These are phyloP conservation scores for Seira sanloemensis DNA, from an alignment of 2,888 invertebrate genomes.

Conservation along the genomic window DNA sequence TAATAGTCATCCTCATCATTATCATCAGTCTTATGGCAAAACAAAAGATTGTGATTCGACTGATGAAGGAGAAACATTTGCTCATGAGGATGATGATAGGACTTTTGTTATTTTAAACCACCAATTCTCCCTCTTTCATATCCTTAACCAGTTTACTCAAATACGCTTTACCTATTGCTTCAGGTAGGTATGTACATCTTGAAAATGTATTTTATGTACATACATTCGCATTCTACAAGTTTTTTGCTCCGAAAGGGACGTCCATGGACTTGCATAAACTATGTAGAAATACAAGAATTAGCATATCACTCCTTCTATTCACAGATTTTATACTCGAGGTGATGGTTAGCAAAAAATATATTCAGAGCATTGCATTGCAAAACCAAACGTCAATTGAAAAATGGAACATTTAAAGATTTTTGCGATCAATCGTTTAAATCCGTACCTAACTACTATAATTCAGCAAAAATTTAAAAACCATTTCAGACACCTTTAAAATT, in stretches of 20 bases:
- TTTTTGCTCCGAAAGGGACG: constrained; percentile 24
- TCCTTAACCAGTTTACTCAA: constrained; percentile 36
- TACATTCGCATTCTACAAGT: constrained; percentile 52
- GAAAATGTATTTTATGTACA: constrained; percentile 13
- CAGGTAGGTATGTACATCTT: constrained; percentile 8
- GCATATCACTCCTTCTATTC: too few species aligned
- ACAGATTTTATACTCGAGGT: too few species aligned
- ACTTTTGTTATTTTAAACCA: constrained; percentile 36
- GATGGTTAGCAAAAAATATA: too few species aligned
- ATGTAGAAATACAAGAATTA: too few species aligned
- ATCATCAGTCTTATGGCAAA: neutral
- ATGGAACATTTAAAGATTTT: too few species aligned
- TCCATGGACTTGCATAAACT: too few species aligned
- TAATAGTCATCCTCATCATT: neutral
- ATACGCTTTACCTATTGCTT: neutral
- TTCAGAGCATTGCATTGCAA: too few species aligned
- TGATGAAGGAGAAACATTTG: constrained; percentile 28
- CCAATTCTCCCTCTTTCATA: constrained; percentile 9
- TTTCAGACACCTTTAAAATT: too few species aligned
- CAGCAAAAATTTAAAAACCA: too few species aligned
- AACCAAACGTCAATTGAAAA: too few species aligned
- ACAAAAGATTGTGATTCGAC: constrained; percentile 36
- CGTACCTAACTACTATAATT: too few species aligned
- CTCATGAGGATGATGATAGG: constrained; percentile 36
- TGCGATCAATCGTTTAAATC: too few species aligned